Base-by-base conservation (phyloP, 2,888 invertebrate species). In the Coelogynopora nodosa region DNA sequence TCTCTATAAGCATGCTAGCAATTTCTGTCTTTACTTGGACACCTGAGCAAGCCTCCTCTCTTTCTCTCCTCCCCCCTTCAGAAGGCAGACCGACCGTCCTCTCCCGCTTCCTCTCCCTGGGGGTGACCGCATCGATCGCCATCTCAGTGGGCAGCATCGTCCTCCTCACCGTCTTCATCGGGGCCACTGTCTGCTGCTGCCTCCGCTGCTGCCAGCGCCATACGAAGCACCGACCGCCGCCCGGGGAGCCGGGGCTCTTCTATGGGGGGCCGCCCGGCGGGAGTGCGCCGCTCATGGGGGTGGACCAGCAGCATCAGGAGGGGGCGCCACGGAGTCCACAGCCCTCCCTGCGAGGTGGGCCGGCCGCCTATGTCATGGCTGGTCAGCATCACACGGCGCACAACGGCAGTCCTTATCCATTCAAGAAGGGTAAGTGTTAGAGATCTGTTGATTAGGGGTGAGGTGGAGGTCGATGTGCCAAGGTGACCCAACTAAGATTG, bases 131-230 rank as follows among this genome's bases (percentile, higher is more conserved):
- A 0, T 90, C 91, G 29, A 90, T 91, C 31, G 90, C 90, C 67
- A 91, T 91, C 87, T 90, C 91, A 0, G 91, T 91, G 0, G 91
- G 91, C 27, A 90, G 90, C 86, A 89, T 91, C 27, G 90, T 91
- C 80, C 90, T 91, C 0, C 87, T 90, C 67, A 89, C 91, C 28
- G 90, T 90, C 30, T 90, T 90, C 87, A 88, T 91, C 18, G 90
- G 90, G 2, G 90, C 90, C 27, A 87, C 91, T 23, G 89, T 90
- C 85, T 91, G 90, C 88, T 91, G 90, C 87, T 91, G 91, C 88
- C 88, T 89, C 13, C 87, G 89, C 81, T 86, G 49, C 2, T 87
- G 89, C 85, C 91, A 91, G 88, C 90, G 90, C 84, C 89, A 89
- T 67, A 29, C 87, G 13, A 81, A 87, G 18, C 86, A 89, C 0